Evolutionary conservation across 2,888 invertebrate genomes (phyloP), one percentile per base, ranked within the genome.

Genomic region (Torymus texanus): DNA sequence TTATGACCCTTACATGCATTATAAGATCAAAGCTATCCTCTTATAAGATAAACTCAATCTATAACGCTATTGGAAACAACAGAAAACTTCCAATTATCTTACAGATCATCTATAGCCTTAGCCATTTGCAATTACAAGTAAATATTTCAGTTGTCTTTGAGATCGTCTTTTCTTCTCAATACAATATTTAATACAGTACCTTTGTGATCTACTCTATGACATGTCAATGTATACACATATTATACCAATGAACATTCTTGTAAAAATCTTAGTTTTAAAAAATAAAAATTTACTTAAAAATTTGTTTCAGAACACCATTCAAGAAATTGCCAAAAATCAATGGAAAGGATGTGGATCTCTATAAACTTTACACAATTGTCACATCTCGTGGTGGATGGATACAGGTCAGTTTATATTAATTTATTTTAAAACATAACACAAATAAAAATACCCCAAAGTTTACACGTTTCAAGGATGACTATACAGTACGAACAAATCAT

Each of bases 351-450:
- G 94, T 99, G 88, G 98, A 99, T 92, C 93, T 99, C 84, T 97
- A 95, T 91, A 93, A 95, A 82, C 94, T 99, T 85, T 99, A 98
- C 91, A 94, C 94, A 86, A 93, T 97, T 88, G 98, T 99, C 72
- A 97, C 96, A 85, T 95, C 95, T 83, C 93, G 96, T 87, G 98
- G 98, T 85, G 99, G 99, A 86, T 96, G 98, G 93, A 94, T 97
- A 85, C 98, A 97, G 95, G 98, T 98, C 91, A 92, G 90, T 88
- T 41, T 29, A 56, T 56, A 63, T 13, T 61, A 12, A 24, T 18
- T 16, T 50, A 18, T 41, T 8, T 41, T 41, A 41, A 41, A 41
- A 41, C 10, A 29, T n/a, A 18, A n/a, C 2, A 53, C 5, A 13
- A n/a, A 14, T 55, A 16, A 12, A 16, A 12, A 16, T 50, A 65